Evolutionary conservation across 2,797 vertebrate genomes (phyloP).

Genomic region (Syncerus caffer): DNA sequence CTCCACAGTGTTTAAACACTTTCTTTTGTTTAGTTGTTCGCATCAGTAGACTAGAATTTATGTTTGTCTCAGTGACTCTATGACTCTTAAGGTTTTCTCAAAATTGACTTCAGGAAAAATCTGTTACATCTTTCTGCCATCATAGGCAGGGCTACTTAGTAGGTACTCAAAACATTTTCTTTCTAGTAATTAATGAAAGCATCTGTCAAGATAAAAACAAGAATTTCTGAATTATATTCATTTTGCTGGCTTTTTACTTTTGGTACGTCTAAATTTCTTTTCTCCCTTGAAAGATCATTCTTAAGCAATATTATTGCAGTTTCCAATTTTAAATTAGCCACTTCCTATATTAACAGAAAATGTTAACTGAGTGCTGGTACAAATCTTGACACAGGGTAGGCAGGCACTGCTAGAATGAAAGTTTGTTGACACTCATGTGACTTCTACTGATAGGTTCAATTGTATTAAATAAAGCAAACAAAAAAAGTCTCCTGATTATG

Average conservation of each 20-base stretch:
- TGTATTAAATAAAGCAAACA: not conserved
- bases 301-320: not conserved
- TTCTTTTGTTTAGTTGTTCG: not conserved
- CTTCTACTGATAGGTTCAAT: not conserved
- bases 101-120: not conserved
- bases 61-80: not conserved
- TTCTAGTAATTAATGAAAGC: not conserved
- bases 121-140: not conserved
- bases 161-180: not conserved
- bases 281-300: not conserved
- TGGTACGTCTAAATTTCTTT: not conserved
- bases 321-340: not conserved
- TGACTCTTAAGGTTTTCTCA: not conserved
- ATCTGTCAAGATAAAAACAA: not conserved
- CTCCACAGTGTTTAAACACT: not conserved
- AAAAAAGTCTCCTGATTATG: not conserved
- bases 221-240: not conserved
- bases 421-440: conserved; percentile 18
- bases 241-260: not conserved
- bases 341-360: not conserved
- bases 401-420: not conserved
- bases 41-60: not conserved
- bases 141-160: not conserved
- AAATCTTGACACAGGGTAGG: not conserved
- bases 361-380: not conserved